Base-by-base conservation (phyloP, 2,113 vertebrate species). In the Rissa tridactyla region DNA sequence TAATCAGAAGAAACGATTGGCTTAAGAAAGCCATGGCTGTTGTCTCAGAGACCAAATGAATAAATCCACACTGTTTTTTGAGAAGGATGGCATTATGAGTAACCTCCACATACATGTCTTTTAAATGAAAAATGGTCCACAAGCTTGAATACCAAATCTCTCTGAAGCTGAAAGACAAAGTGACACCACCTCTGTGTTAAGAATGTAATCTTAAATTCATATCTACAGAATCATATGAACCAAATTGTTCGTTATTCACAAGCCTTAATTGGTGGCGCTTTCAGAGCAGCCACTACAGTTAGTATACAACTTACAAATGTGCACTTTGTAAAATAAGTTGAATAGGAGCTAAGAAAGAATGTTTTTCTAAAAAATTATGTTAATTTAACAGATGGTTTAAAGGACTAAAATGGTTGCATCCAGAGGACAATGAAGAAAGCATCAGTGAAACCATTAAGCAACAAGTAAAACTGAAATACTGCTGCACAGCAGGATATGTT, bases 371-470 rank as follows among this genome's bases (percentile, higher is more conserved):
- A 72, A 55, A 92, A 71, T 13, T 32, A 89, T 82, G 69, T 69
- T 84, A 89, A 89, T 86, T 62, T 77, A 95, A 77, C 71, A 92
- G 79, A 70, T 88, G 55, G 32, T 77, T 85, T 82, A 69, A 92
- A 90, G 54, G 79, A 78, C 32, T 69, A 21, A 91, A 91, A 15
- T 80, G 36, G 20, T 76, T 80, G 30, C 70, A 51, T 52, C 49
- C 52, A 81, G 29, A 81, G 60, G 25, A 94, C 80, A 57, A 76
- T 57, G 57, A 92, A 86, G 69, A 73, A 96, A 88, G 20, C 26
- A 82, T 61, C 36, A 82, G 11, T 47, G 40, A 87, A 96, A 96
- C 90, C 25, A 52, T 61, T 23, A 90, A 51, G 42, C 54, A 95
- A 81, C 14, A 80, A 91, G 34, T 80, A 89, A 93, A 94, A 77